These are phyloP conservation scores for Agrotis puta DNA, from an alignment of 2,888 invertebrate species.

Conservation along the genomic window DNA sequence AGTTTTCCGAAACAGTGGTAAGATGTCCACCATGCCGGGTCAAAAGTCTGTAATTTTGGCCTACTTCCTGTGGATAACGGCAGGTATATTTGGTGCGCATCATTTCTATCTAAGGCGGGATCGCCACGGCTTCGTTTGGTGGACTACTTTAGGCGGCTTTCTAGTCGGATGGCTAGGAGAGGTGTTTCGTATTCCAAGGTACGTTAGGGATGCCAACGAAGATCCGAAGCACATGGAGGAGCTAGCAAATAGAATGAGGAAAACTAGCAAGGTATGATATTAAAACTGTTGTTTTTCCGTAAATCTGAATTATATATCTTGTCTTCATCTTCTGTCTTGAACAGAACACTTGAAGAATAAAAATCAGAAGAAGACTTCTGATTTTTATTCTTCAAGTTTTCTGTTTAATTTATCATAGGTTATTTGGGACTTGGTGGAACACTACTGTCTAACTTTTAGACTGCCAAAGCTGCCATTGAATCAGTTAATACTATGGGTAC, in stretches of 20 bases:
- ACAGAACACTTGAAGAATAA: too few species aligned
- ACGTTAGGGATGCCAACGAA: slow-evolving; percentile 95
- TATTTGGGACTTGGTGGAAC: background rate
- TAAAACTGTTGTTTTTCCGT: slow-evolving; percentile 3
- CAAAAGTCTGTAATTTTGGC: slow-evolving; percentile 93
- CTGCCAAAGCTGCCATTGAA: background rate
- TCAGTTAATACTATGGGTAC: too few species aligned
- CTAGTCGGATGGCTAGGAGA: slow-evolving; percentile 97
- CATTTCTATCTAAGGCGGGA: slow-evolving; percentile 97
- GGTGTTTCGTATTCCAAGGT: slow-evolving; percentile 95
- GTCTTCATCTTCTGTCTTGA: too few species aligned
- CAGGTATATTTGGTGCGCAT: slow-evolving; percentile 97
- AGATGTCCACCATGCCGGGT: slow-evolving; percentile 59
- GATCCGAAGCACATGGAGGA: slow-evolving; percentile 93
- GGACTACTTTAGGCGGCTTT: slow-evolving; percentile 96
- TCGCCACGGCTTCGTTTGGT: slow-evolving; percentile 97
- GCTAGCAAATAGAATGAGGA: slow-evolving; percentile 92
- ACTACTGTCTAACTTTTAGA: background rate
- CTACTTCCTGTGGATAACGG: slow-evolving; percentile 96
- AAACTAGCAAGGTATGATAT: slow-evolving; percentile 92
- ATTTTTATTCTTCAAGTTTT: too few species aligned
- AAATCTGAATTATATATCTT: background rate
- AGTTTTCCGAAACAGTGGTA: slow-evolving; percentile 16
- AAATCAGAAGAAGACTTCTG: background rate
- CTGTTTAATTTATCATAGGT: background rate